Evolutionary conservation across 2,888 invertebrate species (phyloP), one percentile per base, ranked within the genome.

Genomic region (Watsonalla cultraria): DNA sequence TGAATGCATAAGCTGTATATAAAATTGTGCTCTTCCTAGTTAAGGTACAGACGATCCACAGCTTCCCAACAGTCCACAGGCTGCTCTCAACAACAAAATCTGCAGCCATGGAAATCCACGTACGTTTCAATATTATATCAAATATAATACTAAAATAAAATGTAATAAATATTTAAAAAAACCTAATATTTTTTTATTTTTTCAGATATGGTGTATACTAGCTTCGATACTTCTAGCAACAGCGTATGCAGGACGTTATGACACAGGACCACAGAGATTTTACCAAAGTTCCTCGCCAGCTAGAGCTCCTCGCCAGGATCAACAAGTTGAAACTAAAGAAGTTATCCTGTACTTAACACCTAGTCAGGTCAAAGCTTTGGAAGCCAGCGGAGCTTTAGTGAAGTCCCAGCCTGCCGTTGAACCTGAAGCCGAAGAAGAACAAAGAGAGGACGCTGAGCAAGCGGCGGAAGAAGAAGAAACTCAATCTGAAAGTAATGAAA

Each of bases 331-430:
- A 54, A 75, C 70, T 46, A 83, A 78, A 65, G 86, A 88, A 65
- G 71, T 84, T 39, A 72, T 87, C 34, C 61, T 89, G 24, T 87
- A 83, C 54, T 64, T 88, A 37, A 88, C 88, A 51, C 82, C 84
- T 5, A 76, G 72, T 13, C 86, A 89, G 68, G 85, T 85, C 46
- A 73, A 67, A 52, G 71, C 74, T 34, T 71, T 85, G 42, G 74
- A 85, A 68, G 69, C 74, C 46, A 78, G 64, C 9, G 78, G 78
- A 8, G 75, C 72, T 52, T 57, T 69, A 24, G 68, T 77, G 6
- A 66, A 70, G 52, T 66, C 75, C 9, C 70, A 67, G 9, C 45
- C 60, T 0, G 56, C 62, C 5, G 55, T 65, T 11, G 57, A 68
- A 46, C 55, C 60, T 13, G 35, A 51, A 15, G 56, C 56, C 42